Base-by-base conservation (phyloP, 2,797 vertebrate genomes). In the Xerus rutilus region DNA sequence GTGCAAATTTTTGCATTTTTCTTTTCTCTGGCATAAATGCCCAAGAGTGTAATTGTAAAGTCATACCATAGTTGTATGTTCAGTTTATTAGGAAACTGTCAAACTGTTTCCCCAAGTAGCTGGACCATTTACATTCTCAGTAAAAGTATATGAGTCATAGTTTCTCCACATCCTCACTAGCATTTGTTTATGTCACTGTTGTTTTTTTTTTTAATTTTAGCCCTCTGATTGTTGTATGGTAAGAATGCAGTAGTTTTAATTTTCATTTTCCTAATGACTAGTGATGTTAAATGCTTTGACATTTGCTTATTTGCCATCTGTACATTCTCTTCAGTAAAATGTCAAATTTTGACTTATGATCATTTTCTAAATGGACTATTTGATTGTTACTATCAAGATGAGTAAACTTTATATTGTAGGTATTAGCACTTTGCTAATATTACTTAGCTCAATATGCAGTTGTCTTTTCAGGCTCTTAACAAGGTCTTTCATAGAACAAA, bases 51-150 rank as follows among this genome's bases (percentile, higher is more conserved):
- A 90, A 86, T 45, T 89, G 47, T 57, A 87, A 88, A 91, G 30
- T 43, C 49, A 69, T 10, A 23, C 8, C 21, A 4, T 82, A 77
- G 25, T 32, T 86, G 0, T 73, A 20, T 86, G 21, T 54, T 67
- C 30, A 47, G n/a, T 90, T 81, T 91, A 82, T 70, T 93, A 74
- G 74, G 13, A 95, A 94, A 35, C 17, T 87, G 20, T 32, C 32
- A 65, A 52, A 67, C 3, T 79, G 1, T 74, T 94, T 87, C 72
- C 49, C 28, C 76, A 18, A 72, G 10, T 43, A 85, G 25, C 12
- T 59, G 5, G 72, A 25, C 39, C 28, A 45, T 82, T 72, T 57
- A 62, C 11, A 54, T 45, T 81, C 25, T 28, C 9, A 28, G 5
- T 45, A 65, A 14, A 20, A 88, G 11, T 74, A n/a, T 15, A 17